These are phyloP conservation scores for Oxyscelio sp. DNA, from an alignment of 2,888 invertebrate species.

Conservation along the genomic window DNA sequence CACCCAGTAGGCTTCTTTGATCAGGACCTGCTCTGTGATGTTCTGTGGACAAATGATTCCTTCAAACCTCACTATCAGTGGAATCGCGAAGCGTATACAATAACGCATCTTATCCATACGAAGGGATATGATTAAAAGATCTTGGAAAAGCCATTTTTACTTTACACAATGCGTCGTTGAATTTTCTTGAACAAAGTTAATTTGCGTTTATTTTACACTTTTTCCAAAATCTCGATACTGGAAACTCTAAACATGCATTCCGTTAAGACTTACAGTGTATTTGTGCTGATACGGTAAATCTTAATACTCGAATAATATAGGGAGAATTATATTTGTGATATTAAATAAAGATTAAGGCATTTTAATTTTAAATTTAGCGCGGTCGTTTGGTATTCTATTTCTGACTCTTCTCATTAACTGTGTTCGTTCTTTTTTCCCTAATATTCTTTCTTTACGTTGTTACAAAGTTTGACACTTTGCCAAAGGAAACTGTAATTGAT, in stretches of 20 bases:
- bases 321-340: too few species aligned
- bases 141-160: constrained; percentile 31
- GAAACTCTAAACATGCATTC: constrained; percentile 6
- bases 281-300: background rate
- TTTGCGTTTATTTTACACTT: background rate
- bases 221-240: constrained; percentile 44
- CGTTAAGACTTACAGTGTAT: background rate
- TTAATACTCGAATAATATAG: too few species aligned
- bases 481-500: constrained; percentile 28
- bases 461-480: constrained; percentile 13
- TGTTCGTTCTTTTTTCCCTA: background rate
- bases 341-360: constrained; percentile 11
- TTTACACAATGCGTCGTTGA: background rate
- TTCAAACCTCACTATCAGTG: constrained; percentile 80
- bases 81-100: constrained; percentile 57
- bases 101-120: constrained; percentile 35
- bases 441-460: constrained; percentile 14
- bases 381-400: constrained; percentile 34
- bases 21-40: constrained; percentile 98
- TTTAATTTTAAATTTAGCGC: constrained; percentile 18
- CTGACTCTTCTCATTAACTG: constrained; percentile 8
- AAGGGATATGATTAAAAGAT: constrained; percentile 22
- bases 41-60: constrained; percentile 94
- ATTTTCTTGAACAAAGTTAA: too few species aligned
- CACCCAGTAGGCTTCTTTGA: constrained; percentile 98